A percentile compares a stretch with the other conserved stretches of the same genome.
Conservation (phyloP, 2,797 vertebrate species). For the Eulemur albifrons region DNA sequence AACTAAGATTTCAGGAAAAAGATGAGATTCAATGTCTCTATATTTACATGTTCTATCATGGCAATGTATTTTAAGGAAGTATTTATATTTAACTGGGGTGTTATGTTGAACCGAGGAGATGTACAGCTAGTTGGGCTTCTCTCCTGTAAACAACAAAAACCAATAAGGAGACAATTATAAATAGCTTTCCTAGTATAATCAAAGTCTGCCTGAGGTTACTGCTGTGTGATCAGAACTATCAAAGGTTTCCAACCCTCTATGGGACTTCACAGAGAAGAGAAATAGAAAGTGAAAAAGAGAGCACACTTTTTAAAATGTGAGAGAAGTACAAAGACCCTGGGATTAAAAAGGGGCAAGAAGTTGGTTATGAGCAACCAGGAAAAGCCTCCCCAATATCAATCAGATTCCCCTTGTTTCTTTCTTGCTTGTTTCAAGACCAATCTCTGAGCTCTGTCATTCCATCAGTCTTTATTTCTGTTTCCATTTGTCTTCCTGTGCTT, state of each 20-base stretch:
- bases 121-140: not conserved
- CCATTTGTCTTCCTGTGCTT: constrained; percentile 17
- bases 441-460: constrained; percentile 4
- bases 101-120: not conserved
- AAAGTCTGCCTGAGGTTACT: not conserved
- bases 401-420: not conserved
- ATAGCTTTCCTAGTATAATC: not conserved
- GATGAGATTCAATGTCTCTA: not conserved
- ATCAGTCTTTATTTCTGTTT: constrained; percentile 39
- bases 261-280: not conserved
- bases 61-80: constrained; percentile 35
- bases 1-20: constrained; percentile 24
- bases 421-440: not conserved
- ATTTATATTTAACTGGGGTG: constrained; percentile 18
- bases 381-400: constrained; percentile 2
- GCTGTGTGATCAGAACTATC: not conserved
- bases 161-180: constrained; percentile 44
- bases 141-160: constrained; percentile 36
- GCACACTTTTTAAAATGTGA: not conserved
- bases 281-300: not conserved
- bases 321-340: not conserved
- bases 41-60: constrained; percentile 32
- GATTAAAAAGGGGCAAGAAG: not conserved
- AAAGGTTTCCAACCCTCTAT: not conserved
- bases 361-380: not conserved